Conservation (phyloP, 2,113 vertebrate genomes). For the Tiliqua scincoides region DNA sequence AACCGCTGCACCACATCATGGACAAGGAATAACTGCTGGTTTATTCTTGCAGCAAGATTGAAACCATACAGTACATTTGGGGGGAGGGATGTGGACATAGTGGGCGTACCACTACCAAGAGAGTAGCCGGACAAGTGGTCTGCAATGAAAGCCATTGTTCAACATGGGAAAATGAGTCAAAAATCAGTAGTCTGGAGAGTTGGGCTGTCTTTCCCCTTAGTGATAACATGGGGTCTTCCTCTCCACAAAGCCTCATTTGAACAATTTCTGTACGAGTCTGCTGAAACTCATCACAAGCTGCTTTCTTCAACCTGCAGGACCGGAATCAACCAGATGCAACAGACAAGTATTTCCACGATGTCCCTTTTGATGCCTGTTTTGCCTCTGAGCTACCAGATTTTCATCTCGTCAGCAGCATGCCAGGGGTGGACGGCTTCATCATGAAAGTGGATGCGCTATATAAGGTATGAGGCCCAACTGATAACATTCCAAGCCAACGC, state of each 20-base stretch:
- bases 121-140: not conserved
- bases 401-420: slow-evolving; percentile 84
- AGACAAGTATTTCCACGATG: slow-evolving; percentile 91
- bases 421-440: slow-evolving; percentile 94
- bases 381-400: slow-evolving; percentile 87
- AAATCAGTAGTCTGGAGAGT: too few relatives aligned
- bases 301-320: slow-evolving; percentile 77
- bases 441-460: slow-evolving; percentile 97
- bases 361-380: slow-evolving; percentile 94
- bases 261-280: not conserved
- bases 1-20: not conserved
- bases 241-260: not conserved
- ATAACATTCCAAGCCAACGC: fast-evolving
- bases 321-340: slow-evolving; percentile 93
- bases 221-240: not conserved
- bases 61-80: not conserved
- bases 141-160: not conserved
- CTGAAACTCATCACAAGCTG: not conserved
- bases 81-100: not conserved
- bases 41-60: too few relatives aligned
- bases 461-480: slow-evolving; percentile 77
- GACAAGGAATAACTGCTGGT: not conserved
- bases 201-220: not conserved
- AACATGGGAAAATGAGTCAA: not conserved
- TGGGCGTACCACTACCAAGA: not conserved